Evolutionary conservation across 37 sponge, comb jelly and placozoan species (phyloP).

Genomic region (Theonella swinhoei): DNA sequence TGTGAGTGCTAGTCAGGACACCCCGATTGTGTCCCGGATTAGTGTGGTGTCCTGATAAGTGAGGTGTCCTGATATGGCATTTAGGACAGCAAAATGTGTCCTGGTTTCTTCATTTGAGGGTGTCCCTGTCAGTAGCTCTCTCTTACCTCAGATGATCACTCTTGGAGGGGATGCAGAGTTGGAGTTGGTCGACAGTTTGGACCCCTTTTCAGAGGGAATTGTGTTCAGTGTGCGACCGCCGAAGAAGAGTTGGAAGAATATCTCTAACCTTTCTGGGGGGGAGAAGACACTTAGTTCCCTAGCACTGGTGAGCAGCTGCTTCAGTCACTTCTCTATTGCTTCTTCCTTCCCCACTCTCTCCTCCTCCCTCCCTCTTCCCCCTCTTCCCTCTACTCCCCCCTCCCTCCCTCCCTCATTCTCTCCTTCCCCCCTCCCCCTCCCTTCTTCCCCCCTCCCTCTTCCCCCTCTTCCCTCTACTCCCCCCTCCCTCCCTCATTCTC

Average conservation of each 20-base stretch:
- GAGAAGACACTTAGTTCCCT: slow-evolving; percentile 99
- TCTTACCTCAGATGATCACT: slow-evolving; percentile 89
- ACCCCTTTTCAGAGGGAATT: slow-evolving; percentile 99
- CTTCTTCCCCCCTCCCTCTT: too few relatives aligned
- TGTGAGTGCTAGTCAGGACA: not conserved
- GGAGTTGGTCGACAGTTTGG: slow-evolving; percentile 97
- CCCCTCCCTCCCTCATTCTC: too few relatives aligned
- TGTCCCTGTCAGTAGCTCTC: not conserved
- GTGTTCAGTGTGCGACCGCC: slow-evolving; percentile 98
- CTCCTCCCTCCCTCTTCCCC: not conserved
- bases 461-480: too few relatives aligned
- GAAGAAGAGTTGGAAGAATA: slow-evolving; percentile 99
- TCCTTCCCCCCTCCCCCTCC: too few relatives aligned
- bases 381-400: too few relatives aligned
- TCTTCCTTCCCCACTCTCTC: not conserved
- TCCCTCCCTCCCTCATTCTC: too few relatives aligned
- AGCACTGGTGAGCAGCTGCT: slow-evolving; percentile 97
- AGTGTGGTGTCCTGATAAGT: too few relatives aligned
- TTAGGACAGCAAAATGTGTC: too few relatives aligned
- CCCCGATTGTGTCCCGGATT: not conserved
- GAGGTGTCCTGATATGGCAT: too few relatives aligned
- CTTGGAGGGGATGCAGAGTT: slow-evolving; percentile 99
- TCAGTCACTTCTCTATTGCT: not conserved
- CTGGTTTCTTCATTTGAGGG: too few relatives aligned
- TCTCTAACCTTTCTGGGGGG: slow-evolving; percentile 97